These are phyloP conservation scores for Cydia pomonella DNA, from an alignment of 1,140 invertebrate genomes.

Conservation along the genomic window DNA sequence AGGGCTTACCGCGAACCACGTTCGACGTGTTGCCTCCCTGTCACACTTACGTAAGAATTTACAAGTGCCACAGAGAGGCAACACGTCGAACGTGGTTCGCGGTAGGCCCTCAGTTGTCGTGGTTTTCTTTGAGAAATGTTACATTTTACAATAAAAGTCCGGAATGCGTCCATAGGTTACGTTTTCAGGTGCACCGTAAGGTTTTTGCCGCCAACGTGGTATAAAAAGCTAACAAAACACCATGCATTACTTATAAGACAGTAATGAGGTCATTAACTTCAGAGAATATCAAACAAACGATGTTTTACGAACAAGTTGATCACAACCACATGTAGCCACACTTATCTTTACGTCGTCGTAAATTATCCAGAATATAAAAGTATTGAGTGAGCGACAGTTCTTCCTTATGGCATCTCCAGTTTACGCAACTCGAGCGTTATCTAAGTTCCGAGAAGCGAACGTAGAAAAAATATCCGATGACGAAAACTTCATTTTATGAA, in stretches of 20 bases:
- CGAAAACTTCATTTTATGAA: constrained; percentile 49
- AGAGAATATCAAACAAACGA: constrained; percentile 35
- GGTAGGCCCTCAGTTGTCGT: too few relatives aligned
- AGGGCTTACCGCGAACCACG: too few relatives aligned
- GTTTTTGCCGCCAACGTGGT: too few relatives aligned
- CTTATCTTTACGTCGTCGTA: constrained; percentile 44
- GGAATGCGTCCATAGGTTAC: too few relatives aligned
- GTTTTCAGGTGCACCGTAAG: too few relatives aligned
- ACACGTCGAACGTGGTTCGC: too few relatives aligned
- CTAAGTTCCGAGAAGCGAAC: constrained; percentile 55
- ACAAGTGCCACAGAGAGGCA: too few relatives aligned
- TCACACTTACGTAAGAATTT: too few relatives aligned
- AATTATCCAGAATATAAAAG: constrained; percentile 44
- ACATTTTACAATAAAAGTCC: too few relatives aligned
- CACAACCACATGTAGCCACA: constrained; percentile 24
- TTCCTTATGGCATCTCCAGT: constrained; percentile 5
- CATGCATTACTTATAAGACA: neutral
- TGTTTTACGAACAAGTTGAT: constrained; percentile 41
- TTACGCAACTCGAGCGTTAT: constrained; percentile 49
- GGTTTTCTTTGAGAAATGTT: too few relatives aligned
- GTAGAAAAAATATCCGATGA: constrained; percentile 51
- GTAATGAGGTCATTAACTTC: neutral
- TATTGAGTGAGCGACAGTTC: constrained; percentile 43
- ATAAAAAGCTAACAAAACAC: too few relatives aligned
- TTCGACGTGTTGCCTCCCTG: too few relatives aligned